Base-by-base conservation (phyloP, 53 echinoderm and acorn worm species). In the Echinarachnius parma region DNA sequence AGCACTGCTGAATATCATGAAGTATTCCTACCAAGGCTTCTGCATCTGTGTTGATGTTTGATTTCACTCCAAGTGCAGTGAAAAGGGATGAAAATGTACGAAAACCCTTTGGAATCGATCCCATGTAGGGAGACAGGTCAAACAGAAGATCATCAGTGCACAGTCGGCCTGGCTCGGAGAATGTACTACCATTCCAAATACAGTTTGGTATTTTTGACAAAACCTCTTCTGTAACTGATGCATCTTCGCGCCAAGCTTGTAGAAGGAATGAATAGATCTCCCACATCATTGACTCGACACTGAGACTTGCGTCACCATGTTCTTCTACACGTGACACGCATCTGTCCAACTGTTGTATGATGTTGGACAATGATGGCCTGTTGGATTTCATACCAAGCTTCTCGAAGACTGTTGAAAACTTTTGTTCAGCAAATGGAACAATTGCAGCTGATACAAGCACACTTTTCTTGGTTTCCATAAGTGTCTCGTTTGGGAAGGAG, bases 151-250 rank as follows among this genome's bases (percentile, higher is more conserved):
- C 49, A 18, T 63, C 54, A 19, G 31, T 30, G 25, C 85, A 71
- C 53, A 89, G 76, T 21, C 77, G 80, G 27, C 66, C 35, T 11
- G 89, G 77, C 28, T 76, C 60, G 4, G 77, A 70, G 48, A 89
- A 89, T 15, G 80, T 77, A 34, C 31, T 35, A 0, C 89, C 89
- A 76, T 89, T 69, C 89, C 89, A 89, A 29, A 89, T 48, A 55
- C 80, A 81, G 16, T 34, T 19, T 5, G 31, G 3, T 48, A 59
- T 18, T 14, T 27, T 24, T 21, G 35, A 16, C 28, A 55, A 28
- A 28, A 64, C 20, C 10, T 1, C 13, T 32, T 49, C 36, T 20
- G 24, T 32, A 37, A 68, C 52, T 3, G 28, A 11, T 52, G 30
- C 26, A n/a, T n/a, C n/a, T n/a, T n/a, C n/a, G n/a, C n/a, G n/a